A percentile compares a stretch with the other conserved stretches of the same genome.
phyloP scores from a whole-genome alignment of 2,113 vertebrate species.

The Anguilla japonica region DNA sequence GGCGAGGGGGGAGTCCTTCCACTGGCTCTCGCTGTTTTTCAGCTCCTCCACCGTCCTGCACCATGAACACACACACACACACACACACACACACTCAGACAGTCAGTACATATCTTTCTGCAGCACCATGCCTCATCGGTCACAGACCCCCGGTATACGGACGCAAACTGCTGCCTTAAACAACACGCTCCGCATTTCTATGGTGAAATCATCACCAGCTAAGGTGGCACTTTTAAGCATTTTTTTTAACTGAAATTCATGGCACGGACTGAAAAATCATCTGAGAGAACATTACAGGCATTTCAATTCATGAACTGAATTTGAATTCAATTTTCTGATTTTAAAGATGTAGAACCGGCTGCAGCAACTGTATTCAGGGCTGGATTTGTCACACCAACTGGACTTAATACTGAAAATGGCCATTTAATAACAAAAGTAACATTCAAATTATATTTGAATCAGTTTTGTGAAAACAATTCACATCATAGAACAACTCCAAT shows the following conservation, averaged over 20 bases:
- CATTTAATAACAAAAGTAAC: not conserved
- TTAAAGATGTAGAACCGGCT: too few relatives aligned
- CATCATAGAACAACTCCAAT: not conserved
- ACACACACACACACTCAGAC: not conserved
- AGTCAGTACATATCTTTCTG: not conserved
- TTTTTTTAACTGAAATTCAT: too few relatives aligned
- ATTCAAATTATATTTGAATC: not conserved
- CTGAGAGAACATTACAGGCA: too few relatives aligned
- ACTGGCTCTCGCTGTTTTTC: slow-evolving; percentile 95
- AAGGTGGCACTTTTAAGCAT: too few relatives aligned
- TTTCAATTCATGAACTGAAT: too few relatives aligned
- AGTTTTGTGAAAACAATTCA: not conserved
- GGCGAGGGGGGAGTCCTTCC: slow-evolving; percentile 94
- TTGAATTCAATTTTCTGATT: too few relatives aligned
- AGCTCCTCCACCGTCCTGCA: slow-evolving; percentile 94
- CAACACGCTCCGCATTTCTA: too few relatives aligned
- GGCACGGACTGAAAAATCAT: too few relatives aligned
- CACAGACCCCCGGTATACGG: not conserved
- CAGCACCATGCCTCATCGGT: not conserved
- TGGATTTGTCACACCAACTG: not conserved
- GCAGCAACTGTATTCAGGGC: too few relatives aligned
- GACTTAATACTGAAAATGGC: not conserved
- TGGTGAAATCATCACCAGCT: too few relatives aligned
- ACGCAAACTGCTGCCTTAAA: too few relatives aligned
- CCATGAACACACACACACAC: slow-evolving; percentile 19